Conservation (phyloP, 2,888 invertebrate species). For the Isoperla grammatica region DNA sequence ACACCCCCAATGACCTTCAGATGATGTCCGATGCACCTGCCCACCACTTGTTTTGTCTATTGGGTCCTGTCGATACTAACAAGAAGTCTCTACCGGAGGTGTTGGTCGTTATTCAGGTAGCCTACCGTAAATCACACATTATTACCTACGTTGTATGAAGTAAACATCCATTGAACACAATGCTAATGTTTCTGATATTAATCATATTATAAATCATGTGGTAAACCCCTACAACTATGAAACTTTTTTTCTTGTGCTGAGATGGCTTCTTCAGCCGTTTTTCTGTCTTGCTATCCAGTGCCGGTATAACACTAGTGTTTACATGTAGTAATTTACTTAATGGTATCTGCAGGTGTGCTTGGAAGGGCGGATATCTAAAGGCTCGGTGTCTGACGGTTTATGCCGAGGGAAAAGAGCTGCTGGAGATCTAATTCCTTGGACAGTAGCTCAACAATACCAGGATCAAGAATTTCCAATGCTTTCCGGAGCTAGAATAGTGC, state of each 20-base stretch:
- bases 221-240: too few relatives aligned
- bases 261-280: too few relatives aligned
- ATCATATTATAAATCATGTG: background rate
- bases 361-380: constrained; percentile 57
- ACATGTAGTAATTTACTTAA: too few relatives aligned
- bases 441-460: constrained; percentile 91
- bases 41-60: constrained; percentile 91
- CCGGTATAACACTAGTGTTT: too few relatives aligned
- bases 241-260: too few relatives aligned
- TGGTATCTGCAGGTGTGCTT: constrained; percentile 55
- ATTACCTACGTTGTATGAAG: too few relatives aligned
- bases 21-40: constrained; percentile 98
- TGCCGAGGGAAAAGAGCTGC: constrained; percentile 84
- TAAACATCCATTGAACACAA: too few relatives aligned
- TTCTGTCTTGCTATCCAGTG: too few relatives aligned
- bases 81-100: constrained; percentile 77
- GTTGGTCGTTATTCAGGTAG: constrained; percentile 81
- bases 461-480: constrained; percentile 90
- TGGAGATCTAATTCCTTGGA: constrained; percentile 99
- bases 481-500: constrained; percentile 83
- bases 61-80: constrained; percentile 76
- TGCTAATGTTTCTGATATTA: too few relatives aligned
- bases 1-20: constrained; percentile 97
- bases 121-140: too few relatives aligned
- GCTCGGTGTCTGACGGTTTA: constrained; percentile 69